Base-by-base conservation (phyloP, 2,113 vertebrate genomes). In the Chloebia gouldiae region DNA sequence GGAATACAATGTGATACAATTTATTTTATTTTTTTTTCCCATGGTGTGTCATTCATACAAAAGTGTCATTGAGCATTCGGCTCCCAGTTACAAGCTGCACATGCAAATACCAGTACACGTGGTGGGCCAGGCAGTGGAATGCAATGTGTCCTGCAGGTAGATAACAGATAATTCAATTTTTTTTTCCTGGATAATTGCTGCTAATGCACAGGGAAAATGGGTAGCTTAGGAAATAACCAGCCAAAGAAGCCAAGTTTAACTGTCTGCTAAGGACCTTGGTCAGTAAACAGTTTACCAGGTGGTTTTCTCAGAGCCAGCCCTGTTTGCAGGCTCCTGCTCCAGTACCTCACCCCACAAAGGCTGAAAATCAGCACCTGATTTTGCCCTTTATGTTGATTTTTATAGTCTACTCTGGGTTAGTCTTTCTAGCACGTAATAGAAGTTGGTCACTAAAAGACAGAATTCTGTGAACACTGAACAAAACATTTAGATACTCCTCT, bases 1-100 rank as follows among this genome's bases (percentile, higher is more conserved):
- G 87, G 73, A 97, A 97, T 95, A 97, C 93, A 96, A 97, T 96
- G 92, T 0, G 8, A 80, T 73, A 82, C 79, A 47, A 91, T 93
- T 94, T 96, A 35, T 81, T 84, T 77, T 65, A 25, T 39, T 72
- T 87, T 72, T 70, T 70, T 86, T 61, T 39, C 50, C 70, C 37
- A 4, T 56, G 22, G 91, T 91, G 91, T 91, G 92, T 90, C 96
- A 96, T 94, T 96, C 95, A 95, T 95, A 54, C 75, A 80, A 90
- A 94, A 96, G 89, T 92, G 50, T 85, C 92, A 73, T n/a, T 84
- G 96, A 96, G 61, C 42, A 13, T 70, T 96, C 11, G 3, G 76
- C 71, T 90, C 27, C 82, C 59, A 64, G 73, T 86, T 86, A 75
- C 3, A 5, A 87, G 81, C 87, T 64, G 49, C 86, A 91, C 92